Evolutionary conservation across 2,797 vertebrate genomes (phyloP).

Genomic region (Eurystomus glaucurus): DNA sequence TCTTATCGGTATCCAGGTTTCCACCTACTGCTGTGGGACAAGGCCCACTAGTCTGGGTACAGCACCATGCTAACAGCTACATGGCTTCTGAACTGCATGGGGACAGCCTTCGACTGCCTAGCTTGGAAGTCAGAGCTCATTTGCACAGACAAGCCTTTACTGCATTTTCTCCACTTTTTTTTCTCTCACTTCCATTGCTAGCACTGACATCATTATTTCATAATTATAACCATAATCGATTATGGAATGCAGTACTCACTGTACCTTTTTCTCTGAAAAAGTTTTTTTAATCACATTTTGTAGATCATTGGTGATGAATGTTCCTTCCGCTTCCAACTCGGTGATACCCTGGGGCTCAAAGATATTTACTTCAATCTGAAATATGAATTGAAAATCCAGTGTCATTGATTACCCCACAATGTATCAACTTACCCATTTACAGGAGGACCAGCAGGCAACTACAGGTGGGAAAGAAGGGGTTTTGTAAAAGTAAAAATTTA

Average conservation of each 20-base stretch:
- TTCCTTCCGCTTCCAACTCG: slow-evolving; percentile 86
- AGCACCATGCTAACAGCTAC: background rate
- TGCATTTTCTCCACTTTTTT: background rate
- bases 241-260: background rate
- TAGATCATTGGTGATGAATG: slow-evolving; percentile 91
- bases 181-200: background rate
- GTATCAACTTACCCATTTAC: background rate
- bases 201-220: background rate
- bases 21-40: background rate
- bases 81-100: background rate
- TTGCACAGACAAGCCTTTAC: background rate
- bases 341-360: slow-evolving; percentile 91
- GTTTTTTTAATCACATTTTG: slow-evolving; percentile 88
- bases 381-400: slow-evolving; percentile 41
- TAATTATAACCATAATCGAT: background rate
- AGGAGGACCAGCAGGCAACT: background rate
- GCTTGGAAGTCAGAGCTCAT: background rate
- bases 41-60: background rate
- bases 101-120: background rate
- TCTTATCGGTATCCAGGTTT: background rate
- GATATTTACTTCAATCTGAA: slow-evolving; percentile 89
- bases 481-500: background rate
- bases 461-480: background rate
- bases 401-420: background rate
- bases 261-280: slow-evolving; percentile 89